phyloP scores from a whole-genome alignment of 2,888 invertebrate species.

The Sipha maydis region DNA sequence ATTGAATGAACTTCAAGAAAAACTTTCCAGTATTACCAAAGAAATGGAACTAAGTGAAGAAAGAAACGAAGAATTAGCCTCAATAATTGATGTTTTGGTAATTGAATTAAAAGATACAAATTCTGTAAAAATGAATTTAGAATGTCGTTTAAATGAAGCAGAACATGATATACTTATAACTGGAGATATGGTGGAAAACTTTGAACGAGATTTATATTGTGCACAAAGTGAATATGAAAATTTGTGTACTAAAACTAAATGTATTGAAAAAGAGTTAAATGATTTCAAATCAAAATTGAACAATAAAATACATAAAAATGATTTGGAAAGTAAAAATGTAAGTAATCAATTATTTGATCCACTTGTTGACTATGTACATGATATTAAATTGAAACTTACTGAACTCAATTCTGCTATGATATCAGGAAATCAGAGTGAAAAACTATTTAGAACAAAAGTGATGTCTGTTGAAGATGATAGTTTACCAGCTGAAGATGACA shows the following conservation, averaged over 20 bases:
- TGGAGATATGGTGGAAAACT: not conserved
- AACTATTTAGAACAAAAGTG: constrained; percentile 43
- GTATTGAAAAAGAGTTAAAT: constrained; percentile 19
- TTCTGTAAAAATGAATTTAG: constrained; percentile 14
- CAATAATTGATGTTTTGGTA: constrained; percentile 45
- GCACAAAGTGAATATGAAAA: constrained; percentile 27
- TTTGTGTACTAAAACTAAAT: constrained; percentile 8
- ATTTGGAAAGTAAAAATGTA: not conserved
- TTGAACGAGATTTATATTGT: constrained; percentile 20
- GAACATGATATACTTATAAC: constrained; percentile 28
- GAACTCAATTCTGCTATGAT: constrained; percentile 58
- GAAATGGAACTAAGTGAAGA: constrained; percentile 42
- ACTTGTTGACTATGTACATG: constrained; percentile 54
- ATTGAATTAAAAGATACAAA: constrained; percentile 38
- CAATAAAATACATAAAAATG: constrained; percentile 26
- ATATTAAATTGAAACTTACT: constrained; percentile 57
- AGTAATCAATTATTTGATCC: constrained; percentile 54
- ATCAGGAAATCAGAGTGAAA: constrained; percentile 51
- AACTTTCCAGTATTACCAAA: not conserved
- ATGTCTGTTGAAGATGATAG: constrained; percentile 42
- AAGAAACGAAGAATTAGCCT: constrained; percentile 35
- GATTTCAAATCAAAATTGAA: constrained; percentile 9
- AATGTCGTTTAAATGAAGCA: constrained; percentile 16
- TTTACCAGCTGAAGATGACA: not conserved
- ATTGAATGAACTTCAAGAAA: not conserved